These are phyloP conservation scores for Hippoglossus hippoglossus DNA, from an alignment of 2,797 vertebrate species.

Conservation along the genomic window DNA sequence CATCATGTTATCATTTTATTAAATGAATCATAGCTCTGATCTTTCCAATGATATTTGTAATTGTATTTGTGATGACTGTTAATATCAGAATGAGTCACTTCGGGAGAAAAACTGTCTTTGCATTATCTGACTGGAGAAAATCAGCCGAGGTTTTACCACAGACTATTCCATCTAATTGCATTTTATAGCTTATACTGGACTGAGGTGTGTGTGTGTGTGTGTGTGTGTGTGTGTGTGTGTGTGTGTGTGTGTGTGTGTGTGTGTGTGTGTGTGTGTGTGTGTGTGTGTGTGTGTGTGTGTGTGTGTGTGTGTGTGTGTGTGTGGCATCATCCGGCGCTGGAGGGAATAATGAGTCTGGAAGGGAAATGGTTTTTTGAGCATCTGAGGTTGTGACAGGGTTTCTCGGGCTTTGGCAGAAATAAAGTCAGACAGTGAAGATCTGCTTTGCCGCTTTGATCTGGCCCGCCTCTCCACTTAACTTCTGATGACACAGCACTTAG, in stretches of 20 bases:
- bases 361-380: constrained; percentile 57
- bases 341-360: constrained; percentile 61
- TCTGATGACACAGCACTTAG: constrained; percentile 64
- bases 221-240: not conserved
- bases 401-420: constrained; percentile 62
- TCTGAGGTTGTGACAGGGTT: constrained; percentile 63
- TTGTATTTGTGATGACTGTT: not conserved
- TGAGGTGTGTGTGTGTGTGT: constrained; percentile 35
- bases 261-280: constrained; percentile 11
- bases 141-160: constrained; percentile 34
- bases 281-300: constrained; percentile 35
- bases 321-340: constrained; percentile 29
- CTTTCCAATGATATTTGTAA: not conserved
- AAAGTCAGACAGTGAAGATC: constrained; percentile 76
- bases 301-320: not conserved
- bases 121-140: constrained; percentile 27
- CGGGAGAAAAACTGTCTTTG: constrained; percentile 27
- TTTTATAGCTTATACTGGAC: constrained; percentile 44
- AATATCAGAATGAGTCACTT: constrained; percentile 14
- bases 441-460: constrained; percentile 69
- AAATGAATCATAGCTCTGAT: too few species aligned
- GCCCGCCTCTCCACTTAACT: constrained; percentile 60
- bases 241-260: too few species aligned
- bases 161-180: constrained; percentile 60
- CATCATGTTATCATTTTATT: too few species aligned